Evolutionary conservation across 2,113 vertebrate species (phyloP).

Genomic region (Melospiza melodia): DNA sequence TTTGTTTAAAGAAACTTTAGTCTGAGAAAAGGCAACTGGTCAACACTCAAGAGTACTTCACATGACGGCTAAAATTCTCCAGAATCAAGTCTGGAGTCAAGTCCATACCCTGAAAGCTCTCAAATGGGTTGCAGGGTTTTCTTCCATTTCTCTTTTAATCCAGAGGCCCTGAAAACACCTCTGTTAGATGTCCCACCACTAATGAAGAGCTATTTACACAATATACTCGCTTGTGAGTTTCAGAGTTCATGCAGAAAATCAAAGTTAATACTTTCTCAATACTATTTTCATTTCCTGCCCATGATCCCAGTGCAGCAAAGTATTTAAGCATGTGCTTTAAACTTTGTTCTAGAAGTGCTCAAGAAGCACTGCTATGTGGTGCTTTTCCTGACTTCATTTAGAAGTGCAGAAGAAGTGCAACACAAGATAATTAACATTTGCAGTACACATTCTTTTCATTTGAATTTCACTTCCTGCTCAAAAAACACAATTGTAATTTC

Average conservation of each 20-base stretch:
- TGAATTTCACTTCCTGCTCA: constrained; percentile 25
- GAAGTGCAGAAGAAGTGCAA: not conserved
- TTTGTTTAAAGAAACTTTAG: not conserved
- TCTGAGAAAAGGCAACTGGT: not conserved
- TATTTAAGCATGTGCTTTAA: constrained; percentile 33
- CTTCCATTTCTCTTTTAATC: not conserved
- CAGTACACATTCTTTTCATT: not conserved
- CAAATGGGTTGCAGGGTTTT: not conserved
- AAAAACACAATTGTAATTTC: not conserved
- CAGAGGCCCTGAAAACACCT: not conserved
- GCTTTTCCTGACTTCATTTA: not conserved
- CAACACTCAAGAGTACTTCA: not conserved
- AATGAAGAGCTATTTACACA: not conserved
- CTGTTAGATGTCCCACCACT: not conserved
- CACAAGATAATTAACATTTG: not conserved
- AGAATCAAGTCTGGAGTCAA: not conserved
- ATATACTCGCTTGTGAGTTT: not conserved
- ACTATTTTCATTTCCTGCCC: constrained; percentile 50
- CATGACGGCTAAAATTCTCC: not conserved
- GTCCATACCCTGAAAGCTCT: not conserved
- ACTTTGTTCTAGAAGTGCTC: constrained; percentile 11
- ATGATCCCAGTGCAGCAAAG: not conserved
- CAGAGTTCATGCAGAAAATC: not conserved
- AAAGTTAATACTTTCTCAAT: constrained; percentile 32
- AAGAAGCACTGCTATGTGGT: not conserved